Conservation (phyloP, 1,140 invertebrate species). For the Cyphomyrmex costatus region DNA sequence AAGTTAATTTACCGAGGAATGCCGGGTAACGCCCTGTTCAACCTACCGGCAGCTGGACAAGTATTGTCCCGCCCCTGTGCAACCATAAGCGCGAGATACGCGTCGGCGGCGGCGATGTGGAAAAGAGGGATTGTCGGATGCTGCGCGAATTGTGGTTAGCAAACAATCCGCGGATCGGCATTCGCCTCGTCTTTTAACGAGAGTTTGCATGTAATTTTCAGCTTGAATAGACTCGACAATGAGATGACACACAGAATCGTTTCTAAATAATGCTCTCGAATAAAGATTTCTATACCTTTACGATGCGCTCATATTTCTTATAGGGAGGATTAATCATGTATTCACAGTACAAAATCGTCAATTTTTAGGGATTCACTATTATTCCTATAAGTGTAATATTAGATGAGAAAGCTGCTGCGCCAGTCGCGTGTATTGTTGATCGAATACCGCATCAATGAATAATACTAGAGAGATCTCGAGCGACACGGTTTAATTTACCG, state of each 20-base stretch:
- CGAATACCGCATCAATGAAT: conserved; percentile 18
- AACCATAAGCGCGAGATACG: conserved; percentile 67
- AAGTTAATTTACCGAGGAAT: conserved; percentile 87
- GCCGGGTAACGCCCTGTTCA: conserved; percentile 85
- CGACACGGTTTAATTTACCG: conserved; percentile 59
- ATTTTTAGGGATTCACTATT: conserved; percentile 9
- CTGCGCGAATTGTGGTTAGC: conserved; percentile 21
- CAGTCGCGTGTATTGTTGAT: too few relatives aligned
- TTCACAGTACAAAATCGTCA: background rate
- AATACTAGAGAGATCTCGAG: background rate
- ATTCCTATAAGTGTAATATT: background rate
- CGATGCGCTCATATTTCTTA: background rate
- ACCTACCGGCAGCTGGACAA: conserved; percentile 79
- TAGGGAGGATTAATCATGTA: too few relatives aligned
- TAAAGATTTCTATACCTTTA: background rate
- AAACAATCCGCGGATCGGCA: conserved; percentile 19
- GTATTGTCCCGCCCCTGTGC: conserved; percentile 76
- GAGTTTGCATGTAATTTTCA: background rate
- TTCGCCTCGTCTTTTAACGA: background rate
- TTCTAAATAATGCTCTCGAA: background rate
- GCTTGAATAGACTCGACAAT: background rate
- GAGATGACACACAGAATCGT: background rate
- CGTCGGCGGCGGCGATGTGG: conserved; percentile 34
- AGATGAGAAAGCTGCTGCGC: background rate
- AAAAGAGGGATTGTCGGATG: conserved; percentile 16